A percentile compares a stretch with the other conserved stretches of the same genome.
Conservation (phyloP, 2,888 invertebrate species). For the Epinotia nisella region DNA sequence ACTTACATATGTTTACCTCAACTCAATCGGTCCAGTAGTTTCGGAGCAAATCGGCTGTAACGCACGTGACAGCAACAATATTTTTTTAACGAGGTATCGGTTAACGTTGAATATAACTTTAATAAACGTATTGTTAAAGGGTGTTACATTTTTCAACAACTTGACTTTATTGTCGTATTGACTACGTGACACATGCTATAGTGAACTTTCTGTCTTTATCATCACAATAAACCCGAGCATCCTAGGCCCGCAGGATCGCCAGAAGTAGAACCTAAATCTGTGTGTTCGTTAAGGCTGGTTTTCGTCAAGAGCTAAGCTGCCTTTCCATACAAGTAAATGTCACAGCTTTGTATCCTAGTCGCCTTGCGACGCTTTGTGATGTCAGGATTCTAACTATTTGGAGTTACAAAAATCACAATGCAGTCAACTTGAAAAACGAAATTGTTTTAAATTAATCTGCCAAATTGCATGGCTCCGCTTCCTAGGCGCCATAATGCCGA, state of each 20-base stretch:
- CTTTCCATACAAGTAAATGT: neutral
- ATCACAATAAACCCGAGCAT: neutral
- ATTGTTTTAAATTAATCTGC: constrained; percentile 10
- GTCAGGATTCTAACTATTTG: too few species aligned
- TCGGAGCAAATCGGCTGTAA: too few species aligned
- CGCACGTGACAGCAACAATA: too few species aligned
- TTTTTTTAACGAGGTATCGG: too few species aligned
- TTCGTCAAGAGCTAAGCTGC: neutral
- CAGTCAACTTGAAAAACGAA: constrained; percentile 10
- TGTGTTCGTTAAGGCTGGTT: neutral
- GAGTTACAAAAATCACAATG: constrained; percentile 22
- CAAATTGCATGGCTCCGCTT: constrained; percentile 26
- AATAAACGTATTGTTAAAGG: neutral
- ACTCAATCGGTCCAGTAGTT: too few species aligned
- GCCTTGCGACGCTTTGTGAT: neutral
- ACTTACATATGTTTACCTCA: too few species aligned
- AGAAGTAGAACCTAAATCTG: neutral
- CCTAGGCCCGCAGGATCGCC: neutral
- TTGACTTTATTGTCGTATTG: neutral
- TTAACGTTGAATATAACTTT: neutral
- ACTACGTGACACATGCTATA: neutral
- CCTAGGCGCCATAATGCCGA: constrained; percentile 12
- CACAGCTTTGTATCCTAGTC: neutral
- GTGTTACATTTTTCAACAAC: neutral
- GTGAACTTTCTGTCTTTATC: neutral